These are phyloP conservation scores for Nothoprocta pentlandii DNA, from an alignment of 2,113 vertebrate genomes.

Conservation along the genomic window DNA sequence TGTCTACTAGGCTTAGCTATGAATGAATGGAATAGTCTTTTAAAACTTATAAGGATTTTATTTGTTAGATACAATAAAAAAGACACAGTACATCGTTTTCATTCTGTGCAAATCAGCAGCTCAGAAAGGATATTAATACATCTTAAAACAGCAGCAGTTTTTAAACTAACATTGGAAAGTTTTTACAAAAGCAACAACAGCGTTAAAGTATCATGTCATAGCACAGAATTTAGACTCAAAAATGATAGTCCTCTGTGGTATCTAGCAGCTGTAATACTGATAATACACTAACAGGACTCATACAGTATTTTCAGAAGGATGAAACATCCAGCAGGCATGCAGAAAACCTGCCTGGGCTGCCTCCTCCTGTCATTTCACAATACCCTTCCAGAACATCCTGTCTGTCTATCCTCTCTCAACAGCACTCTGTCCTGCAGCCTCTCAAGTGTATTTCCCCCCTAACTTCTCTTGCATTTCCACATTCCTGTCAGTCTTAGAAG, in stretches of 20 bases:
- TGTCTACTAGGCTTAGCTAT: background rate
- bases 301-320: background rate
- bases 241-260: background rate
- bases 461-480: background rate
- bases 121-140: background rate
- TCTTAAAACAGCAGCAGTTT: background rate
- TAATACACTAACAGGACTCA: background rate
- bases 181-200: background rate
- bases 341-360: background rate
- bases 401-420: background rate
- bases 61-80: slow-evolving; percentile 3
- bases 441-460: background rate
- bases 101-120: background rate
- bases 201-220: background rate
- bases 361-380: background rate
- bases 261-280: background rate
- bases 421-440: background rate
- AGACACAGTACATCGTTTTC: background rate
- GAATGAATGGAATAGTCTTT: background rate
- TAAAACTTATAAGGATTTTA: slow-evolving; percentile 28
- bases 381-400: background rate
- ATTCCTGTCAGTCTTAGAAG: background rate
- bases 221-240: background rate
- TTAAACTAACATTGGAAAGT: background rate
- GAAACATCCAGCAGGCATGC: background rate